Conservation (phyloP, 2,113 vertebrate species). For the Myrmophylax atrothorax region DNA sequence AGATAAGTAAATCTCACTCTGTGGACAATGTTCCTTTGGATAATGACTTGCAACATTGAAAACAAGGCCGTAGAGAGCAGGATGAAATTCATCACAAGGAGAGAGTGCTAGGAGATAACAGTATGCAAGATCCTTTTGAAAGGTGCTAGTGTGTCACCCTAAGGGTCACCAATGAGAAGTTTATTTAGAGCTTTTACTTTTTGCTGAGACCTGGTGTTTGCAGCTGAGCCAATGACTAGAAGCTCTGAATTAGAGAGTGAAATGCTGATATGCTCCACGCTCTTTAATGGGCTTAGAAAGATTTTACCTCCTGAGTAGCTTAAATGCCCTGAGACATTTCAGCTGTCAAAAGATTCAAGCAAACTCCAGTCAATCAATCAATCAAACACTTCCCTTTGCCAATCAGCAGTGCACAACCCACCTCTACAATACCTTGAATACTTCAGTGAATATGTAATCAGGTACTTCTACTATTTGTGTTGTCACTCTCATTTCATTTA, state of each 20-base stretch:
- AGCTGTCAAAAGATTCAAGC: neutral
- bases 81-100: neutral
- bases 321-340: neutral
- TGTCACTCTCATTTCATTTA: neutral
- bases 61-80: neutral
- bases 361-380: neutral
- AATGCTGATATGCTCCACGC: neutral
- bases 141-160: neutral
- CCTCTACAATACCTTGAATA: neutral
- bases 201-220: neutral
- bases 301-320: neutral
- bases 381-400: neutral
- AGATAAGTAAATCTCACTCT: neutral
- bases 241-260: neutral
- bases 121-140: neutral
- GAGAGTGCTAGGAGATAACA: neutral
- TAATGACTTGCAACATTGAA: neutral
- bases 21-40: neutral
- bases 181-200: neutral
- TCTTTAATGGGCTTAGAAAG: neutral
- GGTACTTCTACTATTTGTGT: neutral
- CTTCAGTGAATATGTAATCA: neutral
- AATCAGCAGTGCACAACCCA: neutral
- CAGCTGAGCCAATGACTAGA: neutral
- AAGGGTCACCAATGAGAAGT: neutral